phyloP scores from a whole-genome alignment of 53 echinoderm and acorn worm species.

The Temnopleurus reevesii region DNA sequence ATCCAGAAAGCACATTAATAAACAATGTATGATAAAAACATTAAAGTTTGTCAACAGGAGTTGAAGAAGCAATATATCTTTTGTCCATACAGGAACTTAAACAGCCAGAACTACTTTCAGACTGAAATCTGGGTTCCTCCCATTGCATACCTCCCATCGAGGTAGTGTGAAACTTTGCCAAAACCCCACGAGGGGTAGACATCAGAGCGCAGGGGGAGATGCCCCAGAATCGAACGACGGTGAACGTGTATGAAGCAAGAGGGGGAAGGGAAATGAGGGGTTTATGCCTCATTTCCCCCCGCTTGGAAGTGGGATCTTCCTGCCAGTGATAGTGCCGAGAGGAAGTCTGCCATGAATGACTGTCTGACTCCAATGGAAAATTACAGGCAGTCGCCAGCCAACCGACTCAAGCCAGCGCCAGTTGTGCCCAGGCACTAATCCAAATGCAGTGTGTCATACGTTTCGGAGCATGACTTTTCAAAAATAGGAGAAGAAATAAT shows the following conservation, averaged over 20 bases:
- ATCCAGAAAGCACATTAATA: no score
- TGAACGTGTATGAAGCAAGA: constrained; percentile 17
- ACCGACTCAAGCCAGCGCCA: background rate
- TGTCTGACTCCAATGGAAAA: constrained; percentile 58
- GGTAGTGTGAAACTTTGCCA: background rate
- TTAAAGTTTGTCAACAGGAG: no score
- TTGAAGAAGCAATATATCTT: no score
- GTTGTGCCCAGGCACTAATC: constrained; percentile 43
- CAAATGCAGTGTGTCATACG: constrained; percentile 46
- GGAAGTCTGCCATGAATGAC: constrained; percentile 59
- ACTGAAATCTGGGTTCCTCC: background rate
- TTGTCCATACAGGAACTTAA: background rate
- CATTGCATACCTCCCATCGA: background rate
- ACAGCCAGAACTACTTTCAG: constrained; percentile 4
- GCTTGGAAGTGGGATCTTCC: constrained; percentile 56
- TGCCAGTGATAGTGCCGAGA: constrained; percentile 51
- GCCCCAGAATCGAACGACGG: background rate
- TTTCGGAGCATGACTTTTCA: constrained; percentile 35
- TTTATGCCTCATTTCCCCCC: constrained; percentile 59
- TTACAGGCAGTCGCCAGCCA: constrained; percentile 36
- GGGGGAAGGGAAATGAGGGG: constrained; percentile 57
- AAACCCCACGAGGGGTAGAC: background rate
- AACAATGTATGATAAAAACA: no score
- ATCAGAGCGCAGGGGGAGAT: constrained; percentile 1
- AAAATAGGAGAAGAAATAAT: background rate